Percentiles rank a stretch among this genome's conserved stretches.
Conservation (phyloP, 2,797 vertebrate genomes). For the Carapus acus region DNA sequence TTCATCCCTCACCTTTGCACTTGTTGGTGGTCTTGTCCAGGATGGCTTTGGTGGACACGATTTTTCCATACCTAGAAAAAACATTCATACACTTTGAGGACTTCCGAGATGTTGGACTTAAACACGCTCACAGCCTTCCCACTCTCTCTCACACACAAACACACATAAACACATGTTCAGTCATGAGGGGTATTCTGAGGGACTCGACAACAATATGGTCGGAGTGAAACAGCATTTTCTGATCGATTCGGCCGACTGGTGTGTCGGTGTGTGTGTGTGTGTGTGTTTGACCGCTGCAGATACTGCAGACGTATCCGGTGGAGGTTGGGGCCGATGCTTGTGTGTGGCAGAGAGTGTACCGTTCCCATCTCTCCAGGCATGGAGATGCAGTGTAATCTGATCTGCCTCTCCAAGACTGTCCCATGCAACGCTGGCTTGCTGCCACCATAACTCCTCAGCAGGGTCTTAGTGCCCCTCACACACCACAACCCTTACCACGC, state of each 20-base stretch:
- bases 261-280: slow-evolving; percentile 7
- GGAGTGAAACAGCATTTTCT: slow-evolving; percentile 20
- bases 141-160: slow-evolving; percentile 15
- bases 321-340: slow-evolving; percentile 34
- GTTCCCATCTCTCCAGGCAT: slow-evolving; percentile 67
- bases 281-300: slow-evolving; percentile 20
- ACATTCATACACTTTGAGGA: slow-evolving; percentile 19
- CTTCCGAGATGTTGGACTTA: slow-evolving; percentile 16
- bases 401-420: slow-evolving; percentile 69
- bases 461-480: slow-evolving; percentile 61
- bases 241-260: slow-evolving; percentile 20
- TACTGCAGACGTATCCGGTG: slow-evolving; percentile 41
- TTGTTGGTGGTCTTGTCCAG: slow-evolving; percentile 94
- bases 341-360: slow-evolving; percentile 56
- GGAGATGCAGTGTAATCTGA: slow-evolving; percentile 77
- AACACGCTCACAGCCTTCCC: slow-evolving; percentile 34
- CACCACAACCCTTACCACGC: too few species aligned
- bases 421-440: slow-evolving; percentile 64
- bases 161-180: slow-evolving; percentile 11
- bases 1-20: slow-evolving; percentile 83
- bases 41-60: slow-evolving; percentile 95
- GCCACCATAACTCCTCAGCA: slow-evolving; percentile 61
- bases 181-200: slow-evolving; percentile 24
- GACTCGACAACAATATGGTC: slow-evolving; percentile 12
- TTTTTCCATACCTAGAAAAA: slow-evolving; percentile 86